Evolutionary conservation across 2,888 invertebrate genomes (phyloP).

Genomic region (Lathronympha strigana): DNA sequence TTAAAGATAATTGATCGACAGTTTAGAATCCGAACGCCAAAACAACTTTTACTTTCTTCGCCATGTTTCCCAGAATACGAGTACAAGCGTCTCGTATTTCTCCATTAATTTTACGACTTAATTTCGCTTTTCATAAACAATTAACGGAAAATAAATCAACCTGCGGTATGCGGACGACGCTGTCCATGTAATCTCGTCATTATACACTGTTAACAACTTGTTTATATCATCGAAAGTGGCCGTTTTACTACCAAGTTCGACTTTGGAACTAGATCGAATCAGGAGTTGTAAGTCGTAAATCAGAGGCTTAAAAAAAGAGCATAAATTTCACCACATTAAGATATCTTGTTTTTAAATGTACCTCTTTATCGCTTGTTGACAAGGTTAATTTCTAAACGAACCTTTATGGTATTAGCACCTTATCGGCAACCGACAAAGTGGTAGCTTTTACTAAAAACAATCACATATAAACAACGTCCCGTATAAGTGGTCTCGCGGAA

Average conservation of each 20-base stretch:
- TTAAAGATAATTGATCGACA: background rate
- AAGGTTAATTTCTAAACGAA: no score
- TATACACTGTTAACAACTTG: constrained; percentile 34
- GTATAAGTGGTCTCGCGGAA: constrained; percentile 24
- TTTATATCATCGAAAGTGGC: constrained; percentile 36
- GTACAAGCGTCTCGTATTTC: background rate
- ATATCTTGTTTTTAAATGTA: no score
- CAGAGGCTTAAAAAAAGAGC: constrained; percentile 25
- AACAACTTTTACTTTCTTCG: constrained; percentile 9
- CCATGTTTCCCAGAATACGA: constrained; percentile 30
- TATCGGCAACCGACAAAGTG: no score
- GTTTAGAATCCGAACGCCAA: background rate
- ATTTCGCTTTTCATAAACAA: constrained; percentile 36
- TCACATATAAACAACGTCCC: constrained; percentile 26
- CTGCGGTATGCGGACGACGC: constrained; percentile 12
- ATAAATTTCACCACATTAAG: constrained; percentile 39
- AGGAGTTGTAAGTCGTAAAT: constrained; percentile 26
- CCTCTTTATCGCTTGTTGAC: no score
- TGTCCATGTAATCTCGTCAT: constrained; percentile 16
- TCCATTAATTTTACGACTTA: constrained; percentile 12
- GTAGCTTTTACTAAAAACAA: no score
- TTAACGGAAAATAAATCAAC: constrained; percentile 27
- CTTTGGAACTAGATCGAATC: constrained; percentile 26
- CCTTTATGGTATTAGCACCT: no score
- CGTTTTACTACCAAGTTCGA: constrained; percentile 25